These are phyloP conservation scores for Bombus fervidus DNA, from an alignment of 1,140 invertebrate species.

Conservation along the genomic window DNA sequence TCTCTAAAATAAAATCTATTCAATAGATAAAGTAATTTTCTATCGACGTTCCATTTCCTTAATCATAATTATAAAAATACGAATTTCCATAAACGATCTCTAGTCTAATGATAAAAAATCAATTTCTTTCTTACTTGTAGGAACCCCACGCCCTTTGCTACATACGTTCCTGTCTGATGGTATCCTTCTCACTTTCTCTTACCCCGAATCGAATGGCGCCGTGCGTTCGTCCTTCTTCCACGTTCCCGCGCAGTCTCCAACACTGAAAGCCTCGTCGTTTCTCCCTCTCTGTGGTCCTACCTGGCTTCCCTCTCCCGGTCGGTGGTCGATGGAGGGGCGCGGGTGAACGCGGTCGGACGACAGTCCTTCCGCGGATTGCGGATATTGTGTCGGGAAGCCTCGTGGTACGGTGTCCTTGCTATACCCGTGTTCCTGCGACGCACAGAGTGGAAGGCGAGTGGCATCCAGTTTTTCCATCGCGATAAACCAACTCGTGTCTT, in stretches of 20 bases:
- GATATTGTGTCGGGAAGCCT: constrained; percentile 65
- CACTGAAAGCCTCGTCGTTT: neutral
- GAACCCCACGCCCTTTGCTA: neutral
- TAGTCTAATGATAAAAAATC: neutral
- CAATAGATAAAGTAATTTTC: too few relatives aligned
- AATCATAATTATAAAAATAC: too few relatives aligned
- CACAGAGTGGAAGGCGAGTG: neutral
- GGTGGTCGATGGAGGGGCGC: constrained; percentile 50
- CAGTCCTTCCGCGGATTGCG: constrained; percentile 74
- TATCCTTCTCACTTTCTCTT: constrained; percentile 56
- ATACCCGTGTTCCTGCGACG: constrained; percentile 5
- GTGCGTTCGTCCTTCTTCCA: constrained; percentile 10
- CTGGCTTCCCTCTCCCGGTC: constrained; percentile 36
- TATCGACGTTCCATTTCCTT: too few relatives aligned
- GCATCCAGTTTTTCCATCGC: neutral
- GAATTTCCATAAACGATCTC: too few relatives aligned
- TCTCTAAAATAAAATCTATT: too few relatives aligned
- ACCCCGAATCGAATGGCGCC: constrained; percentile 21
- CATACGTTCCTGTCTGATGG: constrained; percentile 45
- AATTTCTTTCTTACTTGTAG: neutral
- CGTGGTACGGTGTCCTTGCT: constrained; percentile 24
- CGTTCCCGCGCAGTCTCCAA: constrained; percentile 17
- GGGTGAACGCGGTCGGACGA: constrained; percentile 57
- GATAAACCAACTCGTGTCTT: neutral
- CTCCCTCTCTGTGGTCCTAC: neutral